Conservation (phyloP, 2,113 vertebrate species). For the Corapipo altera region DNA sequence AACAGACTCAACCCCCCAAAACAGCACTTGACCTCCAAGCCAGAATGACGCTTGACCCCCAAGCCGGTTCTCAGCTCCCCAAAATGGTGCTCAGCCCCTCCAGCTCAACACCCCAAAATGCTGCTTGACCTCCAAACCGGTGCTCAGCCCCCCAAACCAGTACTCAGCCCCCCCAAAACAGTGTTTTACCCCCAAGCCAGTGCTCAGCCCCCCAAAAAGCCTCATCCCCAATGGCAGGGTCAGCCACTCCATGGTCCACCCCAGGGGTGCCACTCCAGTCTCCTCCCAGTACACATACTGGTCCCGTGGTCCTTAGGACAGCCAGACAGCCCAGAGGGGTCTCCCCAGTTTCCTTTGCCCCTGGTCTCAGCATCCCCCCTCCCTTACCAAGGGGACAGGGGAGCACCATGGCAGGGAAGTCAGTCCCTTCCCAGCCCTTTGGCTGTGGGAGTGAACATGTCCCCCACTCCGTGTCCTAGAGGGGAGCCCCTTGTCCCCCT, state of each 20-base stretch:
- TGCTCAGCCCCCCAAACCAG: neutral
- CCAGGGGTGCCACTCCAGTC: neutral
- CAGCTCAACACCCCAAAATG: neutral
- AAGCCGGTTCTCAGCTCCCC: neutral
- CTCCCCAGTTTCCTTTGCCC: neutral
- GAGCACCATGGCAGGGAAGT: neutral
- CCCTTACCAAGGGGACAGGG: rapidly evolving
- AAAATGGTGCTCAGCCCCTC: neutral
- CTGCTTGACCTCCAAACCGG: neutral
- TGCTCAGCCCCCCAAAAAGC: neutral
- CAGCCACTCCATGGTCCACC: neutral
- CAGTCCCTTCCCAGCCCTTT: neutral
- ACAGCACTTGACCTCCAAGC: neutral
- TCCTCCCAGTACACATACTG: neutral
- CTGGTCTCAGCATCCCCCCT: neutral
- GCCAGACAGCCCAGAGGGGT: neutral
- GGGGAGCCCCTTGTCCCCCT: neutral
- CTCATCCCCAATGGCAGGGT: neutral
- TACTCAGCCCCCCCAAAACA: neutral
- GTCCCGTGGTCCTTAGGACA: neutral
- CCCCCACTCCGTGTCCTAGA: neutral
- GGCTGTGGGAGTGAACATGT: neutral
- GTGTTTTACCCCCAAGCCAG: neutral
- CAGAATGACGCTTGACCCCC: neutral
- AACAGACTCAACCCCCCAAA: neutral